Evolutionary conservation across 2,888 invertebrate species (phyloP).

Genomic region (Dermolepida albohirtum): DNA sequence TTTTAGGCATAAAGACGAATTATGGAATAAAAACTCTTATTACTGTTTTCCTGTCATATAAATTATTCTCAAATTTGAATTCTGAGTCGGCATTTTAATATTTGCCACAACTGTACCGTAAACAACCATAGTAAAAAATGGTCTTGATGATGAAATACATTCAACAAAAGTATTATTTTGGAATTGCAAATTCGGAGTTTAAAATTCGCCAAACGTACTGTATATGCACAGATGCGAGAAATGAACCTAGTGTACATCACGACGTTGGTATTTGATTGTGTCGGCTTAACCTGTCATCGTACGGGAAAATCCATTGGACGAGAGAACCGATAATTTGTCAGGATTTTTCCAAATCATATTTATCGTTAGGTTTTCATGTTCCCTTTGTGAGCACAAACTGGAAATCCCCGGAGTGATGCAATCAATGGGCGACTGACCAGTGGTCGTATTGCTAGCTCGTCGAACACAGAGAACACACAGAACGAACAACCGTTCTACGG

Average conservation of each 20-base stretch:
- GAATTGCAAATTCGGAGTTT: too few species aligned
- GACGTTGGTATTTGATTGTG: constrained; percentile 28
- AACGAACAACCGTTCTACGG: constrained; percentile 50
- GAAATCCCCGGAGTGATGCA: constrained; percentile 61
- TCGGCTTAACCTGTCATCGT: constrained; percentile 34
- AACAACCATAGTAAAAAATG: too few species aligned
- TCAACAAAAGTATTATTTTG: too few species aligned
- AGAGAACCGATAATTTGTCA: constrained; percentile 50
- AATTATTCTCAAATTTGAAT: too few species aligned
- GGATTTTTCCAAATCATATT: constrained; percentile 56
- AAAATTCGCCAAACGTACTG: too few species aligned
- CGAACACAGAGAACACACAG: not conserved
- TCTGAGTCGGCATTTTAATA: too few species aligned
- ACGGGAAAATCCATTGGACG: constrained; percentile 19
- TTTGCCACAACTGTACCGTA: too few species aligned
- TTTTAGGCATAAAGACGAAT: too few species aligned
- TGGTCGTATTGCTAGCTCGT: not conserved
- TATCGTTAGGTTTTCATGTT: constrained; percentile 50
- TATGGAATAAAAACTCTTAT: too few species aligned
- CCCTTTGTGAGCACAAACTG: constrained; percentile 52
- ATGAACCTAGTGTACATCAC: constrained; percentile 1
- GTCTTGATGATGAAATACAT: too few species aligned
- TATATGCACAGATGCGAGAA: too few species aligned
- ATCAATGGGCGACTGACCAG: constrained; percentile 54
- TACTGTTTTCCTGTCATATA: too few species aligned